A percentile compares a stretch with the other conserved stretches of the same genome.
These are phyloP conservation scores for Dicyrtoma fusca DNA, from an alignment of 2,888 invertebrate genomes.

Conservation along the genomic window DNA sequence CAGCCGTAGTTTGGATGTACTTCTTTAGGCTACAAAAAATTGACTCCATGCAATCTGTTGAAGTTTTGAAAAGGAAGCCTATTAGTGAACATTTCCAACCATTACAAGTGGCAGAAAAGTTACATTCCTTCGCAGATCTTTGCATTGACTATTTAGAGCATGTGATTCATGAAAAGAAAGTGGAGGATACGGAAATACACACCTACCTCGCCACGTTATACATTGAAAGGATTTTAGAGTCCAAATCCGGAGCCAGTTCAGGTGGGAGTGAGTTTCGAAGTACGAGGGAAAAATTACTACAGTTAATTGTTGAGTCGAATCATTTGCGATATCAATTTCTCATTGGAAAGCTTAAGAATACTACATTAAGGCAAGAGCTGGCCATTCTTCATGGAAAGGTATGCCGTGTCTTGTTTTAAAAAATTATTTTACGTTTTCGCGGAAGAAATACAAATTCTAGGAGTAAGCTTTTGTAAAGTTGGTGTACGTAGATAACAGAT, in stretches of 20 bases:
- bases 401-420: not conserved
- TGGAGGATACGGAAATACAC: conserved; percentile 61
- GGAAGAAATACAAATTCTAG: too few relatives aligned
- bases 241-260: conserved; percentile 7
- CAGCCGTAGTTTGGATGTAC: conserved; percentile 49
- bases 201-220: conserved; percentile 63
- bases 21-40: conserved; percentile 48
- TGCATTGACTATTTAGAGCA: conserved; percentile 51
- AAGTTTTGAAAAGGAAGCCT: conserved; percentile 50
- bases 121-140: conserved; percentile 45
- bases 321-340: conserved; percentile 61
- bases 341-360: conserved; percentile 61
- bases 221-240: conserved; percentile 59
- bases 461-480: too few relatives aligned
- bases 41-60: conserved; percentile 44
- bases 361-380: conserved; percentile 61
- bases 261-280: conserved; percentile 27
- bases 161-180: conserved; percentile 45
- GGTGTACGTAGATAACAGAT: too few relatives aligned
- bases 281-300: conserved; percentile 59
- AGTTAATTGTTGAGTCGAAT: conserved; percentile 60
- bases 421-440: not conserved
- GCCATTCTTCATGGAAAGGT: conserved; percentile 65
- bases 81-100: conserved; percentile 45
- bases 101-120: conserved; percentile 51